Conservation (phyloP, 2,888 invertebrate species). For the Drosophila robusta region DNA sequence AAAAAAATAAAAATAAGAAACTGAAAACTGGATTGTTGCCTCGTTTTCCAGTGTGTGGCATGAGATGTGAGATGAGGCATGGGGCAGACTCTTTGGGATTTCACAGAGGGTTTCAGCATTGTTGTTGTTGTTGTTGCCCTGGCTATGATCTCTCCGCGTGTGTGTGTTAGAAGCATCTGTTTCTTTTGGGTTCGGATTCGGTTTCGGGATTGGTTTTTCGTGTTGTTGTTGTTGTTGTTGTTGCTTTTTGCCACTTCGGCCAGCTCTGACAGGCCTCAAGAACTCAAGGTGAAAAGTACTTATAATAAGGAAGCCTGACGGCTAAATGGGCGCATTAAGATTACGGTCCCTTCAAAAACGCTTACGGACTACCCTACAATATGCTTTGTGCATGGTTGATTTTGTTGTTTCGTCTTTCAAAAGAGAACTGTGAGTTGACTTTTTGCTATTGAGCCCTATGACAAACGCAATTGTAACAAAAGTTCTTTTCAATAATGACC, state of each 20-base stretch:
- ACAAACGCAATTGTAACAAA: constrained; percentile 27
- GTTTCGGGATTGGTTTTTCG: constrained; percentile 46
- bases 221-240: constrained; percentile 38
- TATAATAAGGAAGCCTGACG: constrained; percentile 49
- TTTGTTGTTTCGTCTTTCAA: not conserved
- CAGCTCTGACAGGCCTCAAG: constrained; percentile 42
- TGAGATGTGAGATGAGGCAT: constrained; percentile 24
- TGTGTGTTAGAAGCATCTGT: constrained; percentile 71
- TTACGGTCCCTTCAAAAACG: constrained; percentile 24
- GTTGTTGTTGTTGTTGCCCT: constrained; percentile 45
- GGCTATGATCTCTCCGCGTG: constrained; percentile 73
- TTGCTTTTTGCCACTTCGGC: constrained; percentile 61
- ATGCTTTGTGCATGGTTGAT: not conserved
- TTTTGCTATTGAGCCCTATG: constrained; percentile 23
- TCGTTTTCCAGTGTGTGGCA: constrained; percentile 61
- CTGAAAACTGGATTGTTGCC: constrained; percentile 75
- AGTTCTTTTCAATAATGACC: constrained; percentile 16
- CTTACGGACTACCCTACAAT: constrained; percentile 17
- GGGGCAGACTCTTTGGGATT: constrained; percentile 74
- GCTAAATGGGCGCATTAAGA: constrained; percentile 47
- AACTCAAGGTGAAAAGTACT: constrained; percentile 73
- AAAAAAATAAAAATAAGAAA: constrained; percentile 24
- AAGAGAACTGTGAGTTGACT: constrained; percentile 17
- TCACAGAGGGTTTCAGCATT: constrained; percentile 62
- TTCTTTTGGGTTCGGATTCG: constrained; percentile 32